phyloP scores from a whole-genome alignment of 2,113 vertebrate genomes.

The Melanotaenia duboulayi region DNA sequence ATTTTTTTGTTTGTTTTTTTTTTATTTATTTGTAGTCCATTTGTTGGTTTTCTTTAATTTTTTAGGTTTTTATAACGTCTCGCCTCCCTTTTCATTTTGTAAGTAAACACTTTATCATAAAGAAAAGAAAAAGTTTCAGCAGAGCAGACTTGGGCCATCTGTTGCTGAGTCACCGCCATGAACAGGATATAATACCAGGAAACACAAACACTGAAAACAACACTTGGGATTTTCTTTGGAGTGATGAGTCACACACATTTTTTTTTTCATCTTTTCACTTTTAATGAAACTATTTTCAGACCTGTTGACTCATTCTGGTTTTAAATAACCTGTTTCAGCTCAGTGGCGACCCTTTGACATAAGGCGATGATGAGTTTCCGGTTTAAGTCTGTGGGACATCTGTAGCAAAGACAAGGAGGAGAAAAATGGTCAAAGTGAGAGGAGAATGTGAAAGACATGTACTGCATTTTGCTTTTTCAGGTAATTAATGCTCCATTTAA shows the following conservation, averaged over 20 bases:
- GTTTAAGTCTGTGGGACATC: slow-evolving; percentile 19
- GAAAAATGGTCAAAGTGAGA: slow-evolving; percentile 21
- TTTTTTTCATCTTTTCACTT: slow-evolving; percentile 9
- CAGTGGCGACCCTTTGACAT: slow-evolving; percentile 4
- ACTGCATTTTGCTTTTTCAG: slow-evolving; percentile 34
- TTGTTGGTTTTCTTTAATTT: too few relatives aligned
- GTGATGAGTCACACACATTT: slow-evolving; percentile 25
- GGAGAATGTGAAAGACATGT: slow-evolving; percentile 45
- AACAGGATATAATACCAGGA: too few relatives aligned
- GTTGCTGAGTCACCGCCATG: too few relatives aligned
- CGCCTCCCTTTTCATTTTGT: too few relatives aligned
- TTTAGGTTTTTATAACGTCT: too few relatives aligned
- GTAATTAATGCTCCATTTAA: slow-evolving; percentile 71
- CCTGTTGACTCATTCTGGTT: slow-evolving; percentile 37
- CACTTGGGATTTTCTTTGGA: neutral
- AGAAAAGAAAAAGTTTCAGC: neutral
- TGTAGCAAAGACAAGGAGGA: slow-evolving; percentile 1
- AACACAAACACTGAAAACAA: neutral
- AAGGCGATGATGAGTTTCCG: slow-evolving; percentile 1
- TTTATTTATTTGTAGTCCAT: too few relatives aligned
- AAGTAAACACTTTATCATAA: too few relatives aligned
- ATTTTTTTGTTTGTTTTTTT: too few relatives aligned
- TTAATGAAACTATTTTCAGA: slow-evolving; percentile 25
- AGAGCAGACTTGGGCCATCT: too few relatives aligned
- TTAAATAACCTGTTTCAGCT: slow-evolving; percentile 41